A percentile compares a stretch with the other conserved stretches of the same genome.
Conservation (phyloP, 2,888 invertebrate genomes). For the Noctua janthe region DNA sequence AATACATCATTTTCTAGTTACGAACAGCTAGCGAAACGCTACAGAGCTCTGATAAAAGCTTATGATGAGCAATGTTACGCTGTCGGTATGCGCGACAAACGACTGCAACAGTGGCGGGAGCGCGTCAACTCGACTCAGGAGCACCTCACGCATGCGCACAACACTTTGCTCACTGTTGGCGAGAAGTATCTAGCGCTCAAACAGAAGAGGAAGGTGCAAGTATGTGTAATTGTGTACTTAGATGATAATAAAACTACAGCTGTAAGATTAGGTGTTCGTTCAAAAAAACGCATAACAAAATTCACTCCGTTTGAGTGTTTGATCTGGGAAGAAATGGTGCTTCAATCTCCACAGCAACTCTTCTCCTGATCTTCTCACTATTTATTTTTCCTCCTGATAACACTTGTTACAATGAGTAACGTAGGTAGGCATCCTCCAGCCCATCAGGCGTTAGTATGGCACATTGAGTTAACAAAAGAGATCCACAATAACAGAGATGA, state of each 20-base stretch:
- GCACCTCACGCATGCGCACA: constrained; percentile 77
- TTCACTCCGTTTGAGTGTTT: not conserved
- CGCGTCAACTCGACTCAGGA: constrained; percentile 70
- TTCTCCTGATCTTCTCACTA: too few species aligned
- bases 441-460: not conserved
- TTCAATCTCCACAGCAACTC: too few species aligned
- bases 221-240: constrained; percentile 52
- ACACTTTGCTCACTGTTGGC: constrained; percentile 78
- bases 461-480: not conserved
- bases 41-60: constrained; percentile 77
- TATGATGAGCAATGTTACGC: constrained; percentile 78
- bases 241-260: not conserved
- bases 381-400: not conserved
- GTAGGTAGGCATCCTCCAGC: not conserved
- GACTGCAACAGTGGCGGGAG: constrained; percentile 70
- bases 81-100: constrained; percentile 71
- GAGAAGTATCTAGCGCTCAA: constrained; percentile 81
- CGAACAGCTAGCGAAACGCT: constrained; percentile 83
- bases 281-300: not conserved
- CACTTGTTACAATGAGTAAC: not conserved
- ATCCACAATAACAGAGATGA: not conserved
- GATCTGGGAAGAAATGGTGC: not conserved
- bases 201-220: constrained; percentile 77
- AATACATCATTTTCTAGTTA: constrained; percentile 73
- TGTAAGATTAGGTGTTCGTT: not conserved